Base-by-base conservation (phyloP, 2,888 invertebrate genomes). In the Clistopyga incitator region DNA sequence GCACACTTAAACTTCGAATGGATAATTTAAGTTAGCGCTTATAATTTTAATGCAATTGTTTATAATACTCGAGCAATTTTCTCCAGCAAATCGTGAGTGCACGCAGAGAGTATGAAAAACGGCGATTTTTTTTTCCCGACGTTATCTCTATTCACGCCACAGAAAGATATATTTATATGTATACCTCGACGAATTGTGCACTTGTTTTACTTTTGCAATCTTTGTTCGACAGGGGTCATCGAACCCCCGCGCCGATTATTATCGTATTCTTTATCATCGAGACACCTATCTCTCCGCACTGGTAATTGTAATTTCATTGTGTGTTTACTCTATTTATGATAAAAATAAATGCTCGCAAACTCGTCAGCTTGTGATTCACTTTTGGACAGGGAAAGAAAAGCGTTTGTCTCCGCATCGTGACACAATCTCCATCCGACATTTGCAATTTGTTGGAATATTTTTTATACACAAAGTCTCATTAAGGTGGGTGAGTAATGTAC, bases 221-320 rank as follows among this genome's bases (percentile, higher is more conserved):
- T 59, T 72, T 61, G 79, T 67, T 75, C 78, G 38, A 18, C 38
- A 67, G 50, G 81, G 84, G 81, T 84, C 84, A 75, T 65, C 56
- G 78, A 81, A 78, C 78, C 61, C 47, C 54, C 20, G 23, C 25
- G 54, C 54, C n/a, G 83, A 80, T 84, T 74, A 84, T 84, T 72
- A 74, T 77, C 83, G 72, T 65, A 45, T 80, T 83, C 77, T 83
- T 83, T 83, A 83, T 83, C 83, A 68, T 77, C 61, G 61, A 77
- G 72, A 72, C 72, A 6, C 72, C 61, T 83, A 83, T 80, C 77
- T 70, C 47, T 59, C 25, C 59, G 45, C n/a, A 42, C 45, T 79
- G 72, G 52, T 72, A 77, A 72, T 81, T 77, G 79, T 71, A 76
- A 79, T 64, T 65, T 54, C 64, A 76, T 76, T 56, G 52, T 64